Evolutionary conservation across 2,888 invertebrate species (phyloP), one percentile per base, ranked within the genome.

Genomic region (Trissoscelio sp.): DNA sequence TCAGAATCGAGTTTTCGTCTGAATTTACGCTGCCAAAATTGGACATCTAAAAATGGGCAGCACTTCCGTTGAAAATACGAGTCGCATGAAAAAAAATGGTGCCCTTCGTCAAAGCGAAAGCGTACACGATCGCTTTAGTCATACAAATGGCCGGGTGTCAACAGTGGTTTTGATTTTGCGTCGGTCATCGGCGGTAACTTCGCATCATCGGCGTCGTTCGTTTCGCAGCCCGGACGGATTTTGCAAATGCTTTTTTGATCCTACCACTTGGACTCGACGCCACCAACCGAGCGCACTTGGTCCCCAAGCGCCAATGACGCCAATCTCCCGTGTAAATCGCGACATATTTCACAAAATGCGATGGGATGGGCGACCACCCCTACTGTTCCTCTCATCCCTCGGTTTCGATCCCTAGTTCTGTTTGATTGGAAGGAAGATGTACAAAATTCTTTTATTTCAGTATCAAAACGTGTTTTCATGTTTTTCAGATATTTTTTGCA

Each of bases 291-390:
- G 84, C 83, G 83, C 83, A 81, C 86, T 89, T 83, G 85, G 86
- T 91, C 91, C 90, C 89, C 83, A 88, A 89, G 87, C 91, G 88
- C 89, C 91, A 89, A 91, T 91, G 89, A 90, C 88, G 89, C 90
- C 90, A 91, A 90, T 91, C 89, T 90, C 88, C 88, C 89, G 89
- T 90, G 89, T 90, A 91, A 91, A 91, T 91, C 91, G 90, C 90
- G 90, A 90, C 90, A 90, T 91, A 91, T 91, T 91, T 91, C 91
- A 90, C 88, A 87, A 88, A 86, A 86, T 60, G 69, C n/a, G 7
- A 2, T 62, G 81, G 78, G 58, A 37, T 74, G 62, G 78, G 80
- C 67, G 62, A 4, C 22, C 62, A 62, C 73, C 84, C 82, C 64
- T 11, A 34, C 11, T 11, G 9, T 11, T 28, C 55, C 58, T 28